Evolutionary conservation across 1,140 invertebrate species (phyloP).

Genomic region (Megathymus violae): DNA sequence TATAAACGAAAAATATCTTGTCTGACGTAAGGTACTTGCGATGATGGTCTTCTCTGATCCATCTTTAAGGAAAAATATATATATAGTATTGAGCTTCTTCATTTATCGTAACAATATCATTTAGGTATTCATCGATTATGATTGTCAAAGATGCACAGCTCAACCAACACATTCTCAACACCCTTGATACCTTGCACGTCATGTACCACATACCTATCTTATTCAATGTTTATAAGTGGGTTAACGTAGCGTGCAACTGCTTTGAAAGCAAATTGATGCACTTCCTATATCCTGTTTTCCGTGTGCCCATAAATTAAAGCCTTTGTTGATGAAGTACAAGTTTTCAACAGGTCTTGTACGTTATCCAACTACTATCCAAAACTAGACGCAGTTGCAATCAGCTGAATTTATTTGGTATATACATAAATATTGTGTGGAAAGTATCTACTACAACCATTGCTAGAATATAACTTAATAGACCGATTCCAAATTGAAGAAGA

Average conservation of each 20-base stretch:
- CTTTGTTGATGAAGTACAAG: conserved; percentile 24
- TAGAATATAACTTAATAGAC: too few species aligned
- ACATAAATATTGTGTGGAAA: too few species aligned
- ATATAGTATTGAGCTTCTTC: too few species aligned
- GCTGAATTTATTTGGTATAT: neutral
- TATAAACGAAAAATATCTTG: too few species aligned
- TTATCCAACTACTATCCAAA: conserved; percentile 8
- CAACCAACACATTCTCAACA: too few species aligned
- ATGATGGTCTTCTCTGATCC: too few species aligned
- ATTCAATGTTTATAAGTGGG: conserved; percentile 23
- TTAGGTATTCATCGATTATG: too few species aligned
- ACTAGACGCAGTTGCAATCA: neutral
- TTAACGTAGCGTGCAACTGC: conserved; percentile 30
- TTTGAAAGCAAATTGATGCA: conserved; percentile 25
- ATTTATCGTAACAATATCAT: too few species aligned
- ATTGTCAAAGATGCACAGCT: neutral
- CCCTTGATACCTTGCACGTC: conserved; percentile 1
- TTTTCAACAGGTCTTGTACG: conserved; percentile 4
- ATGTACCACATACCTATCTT: conserved; percentile 7
- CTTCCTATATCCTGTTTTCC: conserved; percentile 28
- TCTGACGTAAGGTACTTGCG: too few species aligned
- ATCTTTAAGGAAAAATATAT: too few species aligned
- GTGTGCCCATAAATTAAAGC: conserved; percentile 26
- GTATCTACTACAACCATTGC: too few species aligned
- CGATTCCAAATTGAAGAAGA: too few species aligned